These are phyloP conservation scores for Cyrtodaria siliqua DNA, from an alignment of 2,888 invertebrate genomes.

Conservation along the genomic window DNA sequence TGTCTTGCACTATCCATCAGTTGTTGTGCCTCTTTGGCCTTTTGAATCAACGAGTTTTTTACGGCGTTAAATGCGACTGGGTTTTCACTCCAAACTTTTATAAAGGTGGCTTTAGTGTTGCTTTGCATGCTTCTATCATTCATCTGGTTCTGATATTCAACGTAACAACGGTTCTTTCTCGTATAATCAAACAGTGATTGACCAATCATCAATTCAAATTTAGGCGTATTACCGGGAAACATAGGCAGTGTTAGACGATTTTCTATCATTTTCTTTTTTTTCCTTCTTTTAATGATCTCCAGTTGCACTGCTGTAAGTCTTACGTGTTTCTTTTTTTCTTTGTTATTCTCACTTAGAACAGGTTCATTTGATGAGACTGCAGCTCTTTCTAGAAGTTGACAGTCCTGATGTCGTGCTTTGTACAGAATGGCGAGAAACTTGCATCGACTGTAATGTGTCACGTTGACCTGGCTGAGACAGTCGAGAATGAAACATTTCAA, in stretches of 20 bases:
- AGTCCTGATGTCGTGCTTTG: conserved; percentile 29
- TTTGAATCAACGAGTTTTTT: conserved; percentile 2
- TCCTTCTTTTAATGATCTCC: conserved; percentile 30
- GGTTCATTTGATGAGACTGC: conserved; percentile 19
- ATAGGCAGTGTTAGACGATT: conserved; percentile 20
- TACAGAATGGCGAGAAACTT: conserved; percentile 26
- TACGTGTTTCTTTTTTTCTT: conserved; percentile 18
- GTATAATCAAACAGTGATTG: neutral
- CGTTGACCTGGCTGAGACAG: conserved; percentile 7
- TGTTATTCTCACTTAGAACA: neutral
- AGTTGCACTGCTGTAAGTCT: conserved; percentile 33
- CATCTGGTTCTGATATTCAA: conserved; percentile 9
- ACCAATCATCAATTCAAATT: conserved; percentile 3
- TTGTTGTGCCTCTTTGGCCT: conserved; percentile 15
- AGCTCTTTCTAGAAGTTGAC: conserved; percentile 22
- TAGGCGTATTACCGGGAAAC: conserved; percentile 42
- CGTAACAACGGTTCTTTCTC: conserved; percentile 10
- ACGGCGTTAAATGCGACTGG: conserved; percentile 15
- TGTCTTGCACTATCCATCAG: conserved; percentile 18
- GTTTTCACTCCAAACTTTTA: conserved; percentile 33
- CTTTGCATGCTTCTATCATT: conserved; percentile 29
- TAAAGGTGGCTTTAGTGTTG: conserved; percentile 20
- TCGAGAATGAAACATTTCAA: conserved; percentile 9
- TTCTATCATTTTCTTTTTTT: conserved; percentile 21
- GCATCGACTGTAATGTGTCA: conserved; percentile 25